Base-by-base conservation (phyloP, 2,113 vertebrate species). In the Hemichromis elongatus region DNA sequence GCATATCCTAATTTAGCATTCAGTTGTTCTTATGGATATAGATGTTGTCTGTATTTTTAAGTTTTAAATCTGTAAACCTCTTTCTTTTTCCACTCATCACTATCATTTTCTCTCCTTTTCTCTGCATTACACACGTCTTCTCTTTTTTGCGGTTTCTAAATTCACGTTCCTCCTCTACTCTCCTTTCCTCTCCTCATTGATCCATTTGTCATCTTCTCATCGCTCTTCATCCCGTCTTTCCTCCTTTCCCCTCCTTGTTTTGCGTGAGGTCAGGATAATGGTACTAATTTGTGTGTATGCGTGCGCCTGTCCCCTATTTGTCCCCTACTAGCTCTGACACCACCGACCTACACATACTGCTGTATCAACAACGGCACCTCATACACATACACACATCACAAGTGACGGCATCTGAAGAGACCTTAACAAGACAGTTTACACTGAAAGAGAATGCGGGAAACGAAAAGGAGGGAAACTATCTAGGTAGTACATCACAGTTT, bases 211-310 rank as follows among this genome's bases (percentile, higher is more conserved):
- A 84, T 93, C 75, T 86, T 77, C 79, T 66, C 79, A 21, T n/a
- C 54, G 26, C 37, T 75, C 70, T 53, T 83, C 90, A 56, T 56
- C 85, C 80, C 26, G 30, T 86, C 56, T 50, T 68, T 61, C 83
- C 80, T 79, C 79, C 86, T 30, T 57, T 66, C 70, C n/a, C 84
- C 83, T 54, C 80, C 75, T 52, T 53, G 37, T 30, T 88, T 70
- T 87, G 79, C 88, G 73, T 92, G 91, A 94, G 92, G 92, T 93
- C 90, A 88, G 63, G 88, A 88, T 87, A 88, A 92, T 84, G 91
- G 19, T 73, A 78, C 92, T 94, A 93, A 93, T 93, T 91, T 94
- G 90, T 88, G 90, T 91, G 92, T 87, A 84, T 14, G 80, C 9
- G 42, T 84, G 90, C 6, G 84, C 84, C 81, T 63, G 93, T 91